Conservation (phyloP, 2,888 invertebrate genomes). For the Drosophila quinaria region DNA sequence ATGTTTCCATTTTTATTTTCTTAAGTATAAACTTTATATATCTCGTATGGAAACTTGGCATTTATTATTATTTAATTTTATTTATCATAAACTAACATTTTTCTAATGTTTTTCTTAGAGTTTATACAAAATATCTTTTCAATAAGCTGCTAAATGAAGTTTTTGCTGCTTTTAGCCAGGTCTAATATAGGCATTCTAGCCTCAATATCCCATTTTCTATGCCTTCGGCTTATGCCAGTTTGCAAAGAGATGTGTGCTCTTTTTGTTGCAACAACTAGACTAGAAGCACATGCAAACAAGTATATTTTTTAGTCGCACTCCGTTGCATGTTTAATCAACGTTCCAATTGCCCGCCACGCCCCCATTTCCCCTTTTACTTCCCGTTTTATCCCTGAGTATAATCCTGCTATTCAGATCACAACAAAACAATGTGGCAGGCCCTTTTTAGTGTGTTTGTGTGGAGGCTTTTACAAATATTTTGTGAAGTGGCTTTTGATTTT, state of each 20-base stretch:
- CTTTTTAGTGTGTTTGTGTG: constrained; percentile 4
- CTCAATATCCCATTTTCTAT: constrained; percentile 22
- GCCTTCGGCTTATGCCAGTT: constrained; percentile 12
- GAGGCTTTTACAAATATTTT: constrained; percentile 65
- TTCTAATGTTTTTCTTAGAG: neutral
- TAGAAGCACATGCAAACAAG: constrained; percentile 14
- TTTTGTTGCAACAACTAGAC: constrained; percentile 40
- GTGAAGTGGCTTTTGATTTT: constrained; percentile 80
- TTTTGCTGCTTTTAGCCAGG: neutral
- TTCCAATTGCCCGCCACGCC: constrained; percentile 38
- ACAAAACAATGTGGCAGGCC: constrained; percentile 50
- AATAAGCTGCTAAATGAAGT: neutral
- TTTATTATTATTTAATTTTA: no score
- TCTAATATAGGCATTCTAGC: constrained; percentile 4
- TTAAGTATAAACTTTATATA: no score
- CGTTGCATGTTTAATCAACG: constrained; percentile 61
- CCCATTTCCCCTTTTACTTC: neutral
- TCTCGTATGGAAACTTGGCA: no score
- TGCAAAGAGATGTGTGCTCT: constrained; percentile 4
- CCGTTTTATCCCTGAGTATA: neutral
- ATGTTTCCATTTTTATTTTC: no score
- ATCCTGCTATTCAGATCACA: constrained; percentile 36
- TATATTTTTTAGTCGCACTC: constrained; percentile 17
- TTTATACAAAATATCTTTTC: neutral
- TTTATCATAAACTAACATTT: neutral